Evolutionary conservation across 2,888 invertebrate species (phyloP).

Genomic region (Malthinus flaveolus): DNA sequence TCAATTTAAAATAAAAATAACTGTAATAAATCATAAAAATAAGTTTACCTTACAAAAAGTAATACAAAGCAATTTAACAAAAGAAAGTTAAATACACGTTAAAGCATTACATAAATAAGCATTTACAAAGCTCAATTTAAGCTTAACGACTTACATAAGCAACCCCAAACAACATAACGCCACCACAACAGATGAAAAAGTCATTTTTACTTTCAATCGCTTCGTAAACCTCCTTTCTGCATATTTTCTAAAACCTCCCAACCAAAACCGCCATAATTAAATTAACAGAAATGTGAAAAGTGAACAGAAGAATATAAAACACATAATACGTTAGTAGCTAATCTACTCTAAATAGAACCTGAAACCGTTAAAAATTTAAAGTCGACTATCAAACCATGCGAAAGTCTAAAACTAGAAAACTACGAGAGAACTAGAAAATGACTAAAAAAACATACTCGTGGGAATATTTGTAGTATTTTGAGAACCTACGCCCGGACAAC

Average conservation of each 20-base stretch:
- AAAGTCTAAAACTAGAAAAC: conserved; percentile 1
- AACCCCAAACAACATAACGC: no score
- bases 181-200: no score
- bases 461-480: conserved; percentile 1
- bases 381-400: not conserved
- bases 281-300: no score
- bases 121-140: no score
- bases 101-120: not conserved
- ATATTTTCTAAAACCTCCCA: no score
- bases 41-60: conserved; percentile 1
- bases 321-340: no score
- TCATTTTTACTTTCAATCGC: no score
- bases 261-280: no score
- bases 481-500: conserved; percentile 3
- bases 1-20: conserved; percentile 1
- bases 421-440: conserved; percentile 4
- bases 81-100: not conserved
- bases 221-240: no score
- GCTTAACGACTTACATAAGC: no score
- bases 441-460: conserved; percentile 14
- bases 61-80: conserved; percentile 2
- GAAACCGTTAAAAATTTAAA: not conserved
- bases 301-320: no score
- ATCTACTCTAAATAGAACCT: no score
- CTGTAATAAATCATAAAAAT: not conserved